Conservation (phyloP, 1,140 invertebrate genomes). For the Zaprionus inermis region DNA sequence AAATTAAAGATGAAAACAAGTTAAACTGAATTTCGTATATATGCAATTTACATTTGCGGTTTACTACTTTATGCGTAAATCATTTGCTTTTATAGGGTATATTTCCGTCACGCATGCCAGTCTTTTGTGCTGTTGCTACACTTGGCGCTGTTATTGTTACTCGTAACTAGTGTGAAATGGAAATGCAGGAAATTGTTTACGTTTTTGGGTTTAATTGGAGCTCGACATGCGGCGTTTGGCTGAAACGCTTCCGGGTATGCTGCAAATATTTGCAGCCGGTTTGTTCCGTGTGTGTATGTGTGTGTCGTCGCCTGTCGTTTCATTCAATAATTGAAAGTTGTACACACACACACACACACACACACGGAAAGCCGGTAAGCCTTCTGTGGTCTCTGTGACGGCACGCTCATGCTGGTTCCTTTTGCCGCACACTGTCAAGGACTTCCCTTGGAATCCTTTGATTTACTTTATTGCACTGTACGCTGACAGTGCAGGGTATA, state of each 20-base stretch:
- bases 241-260: slow-evolving; percentile 66
- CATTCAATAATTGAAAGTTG: slow-evolving; percentile 70
- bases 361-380: background rate
- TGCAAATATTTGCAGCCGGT: slow-evolving; percentile 53
- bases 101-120: background rate
- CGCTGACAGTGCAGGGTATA: background rate
- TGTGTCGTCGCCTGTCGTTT: slow-evolving; percentile 17
- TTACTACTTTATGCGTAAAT: background rate
- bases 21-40: background rate
- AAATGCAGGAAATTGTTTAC: slow-evolving; percentile 74
- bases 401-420: background rate
- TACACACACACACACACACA: slow-evolving; percentile 6
- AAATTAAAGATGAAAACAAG: background rate
- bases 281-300: slow-evolving; percentile 30
- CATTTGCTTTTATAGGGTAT: background rate
- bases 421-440: slow-evolving; percentile 60
- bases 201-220: slow-evolving; percentile 72
- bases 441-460: slow-evolving; percentile 60
- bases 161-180: slow-evolving; percentile 57
- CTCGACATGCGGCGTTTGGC: slow-evolving; percentile 59
- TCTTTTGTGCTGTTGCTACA: background rate
- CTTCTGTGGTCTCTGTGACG: background rate
- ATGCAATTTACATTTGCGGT: background rate
- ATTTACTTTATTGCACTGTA: slow-evolving; percentile 56
- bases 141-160: slow-evolving; percentile 37